Evolutionary conservation across 2,888 invertebrate genomes (phyloP).

Genomic region (Pseudanteris insignis): DNA sequence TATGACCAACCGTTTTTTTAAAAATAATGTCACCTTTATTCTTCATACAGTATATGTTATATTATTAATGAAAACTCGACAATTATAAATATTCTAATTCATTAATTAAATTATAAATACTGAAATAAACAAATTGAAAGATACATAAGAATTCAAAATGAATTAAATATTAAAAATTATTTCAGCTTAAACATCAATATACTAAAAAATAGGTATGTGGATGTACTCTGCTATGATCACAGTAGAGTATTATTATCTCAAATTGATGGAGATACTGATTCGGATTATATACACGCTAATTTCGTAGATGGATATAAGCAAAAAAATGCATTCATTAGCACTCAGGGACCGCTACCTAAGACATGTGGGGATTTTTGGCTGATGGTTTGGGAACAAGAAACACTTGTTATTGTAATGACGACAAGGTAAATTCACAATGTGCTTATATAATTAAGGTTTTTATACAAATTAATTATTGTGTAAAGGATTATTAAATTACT

Average conservation of each 20-base stretch:
- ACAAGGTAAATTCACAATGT: constrained; percentile 75
- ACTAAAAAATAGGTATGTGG: constrained; percentile 94
- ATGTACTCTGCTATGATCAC: constrained; percentile 95
- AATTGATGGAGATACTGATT: constrained; percentile 78
- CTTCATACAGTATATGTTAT: too few relatives aligned
- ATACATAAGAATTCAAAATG: too few relatives aligned
- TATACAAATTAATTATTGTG: background rate
- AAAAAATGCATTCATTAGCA: constrained; percentile 96
- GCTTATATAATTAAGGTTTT: background rate
- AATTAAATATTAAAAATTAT: too few relatives aligned
- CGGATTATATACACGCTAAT: constrained; percentile 97
- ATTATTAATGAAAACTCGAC: too few relatives aligned
- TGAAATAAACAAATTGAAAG: too few relatives aligned
- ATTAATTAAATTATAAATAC: too few relatives aligned
- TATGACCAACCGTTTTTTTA: too few relatives aligned
- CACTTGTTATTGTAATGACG: constrained; percentile 93
- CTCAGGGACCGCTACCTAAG: constrained; percentile 95
- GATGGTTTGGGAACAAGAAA: constrained; percentile 97
- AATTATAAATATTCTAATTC: too few relatives aligned
- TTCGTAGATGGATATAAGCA: constrained; percentile 98
- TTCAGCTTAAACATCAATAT: too few relatives aligned
- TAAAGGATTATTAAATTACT: background rate
- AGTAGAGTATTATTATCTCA: constrained; percentile 87
- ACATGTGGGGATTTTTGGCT: constrained; percentile 97
- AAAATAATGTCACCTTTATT: too few relatives aligned